Conservation (phyloP, 2,113 vertebrate genomes). For the Ophiodon elongatus region DNA sequence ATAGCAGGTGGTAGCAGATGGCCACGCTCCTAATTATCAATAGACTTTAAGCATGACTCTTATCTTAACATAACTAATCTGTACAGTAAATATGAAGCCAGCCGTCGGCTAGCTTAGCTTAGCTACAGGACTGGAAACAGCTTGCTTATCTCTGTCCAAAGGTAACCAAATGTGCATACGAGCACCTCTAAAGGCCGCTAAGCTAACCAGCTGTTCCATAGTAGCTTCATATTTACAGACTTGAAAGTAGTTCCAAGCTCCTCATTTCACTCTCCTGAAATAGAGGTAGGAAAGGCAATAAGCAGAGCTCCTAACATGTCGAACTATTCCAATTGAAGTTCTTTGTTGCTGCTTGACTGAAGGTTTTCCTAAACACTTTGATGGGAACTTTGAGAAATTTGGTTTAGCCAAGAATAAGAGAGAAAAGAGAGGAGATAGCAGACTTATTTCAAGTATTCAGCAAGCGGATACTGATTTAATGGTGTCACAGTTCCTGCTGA, state of each 20-base stretch:
- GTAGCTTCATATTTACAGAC: background rate
- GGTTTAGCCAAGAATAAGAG: background rate
- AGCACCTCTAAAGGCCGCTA: background rate
- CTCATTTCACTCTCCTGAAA: background rate
- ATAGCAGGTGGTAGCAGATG: background rate
- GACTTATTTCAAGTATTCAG: slow-evolving; percentile 20
- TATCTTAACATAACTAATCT: too few species aligned
- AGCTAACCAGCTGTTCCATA: background rate
- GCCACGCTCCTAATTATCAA: background rate
- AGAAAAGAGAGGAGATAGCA: background rate
- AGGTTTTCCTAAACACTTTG: background rate
- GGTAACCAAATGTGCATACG: background rate
- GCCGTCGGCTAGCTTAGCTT: background rate
- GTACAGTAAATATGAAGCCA: background rate
- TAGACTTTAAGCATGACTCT: background rate
- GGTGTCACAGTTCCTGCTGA: slow-evolving; percentile 17
- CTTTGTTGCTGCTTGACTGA: background rate
- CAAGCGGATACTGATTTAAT: slow-evolving; percentile 1
- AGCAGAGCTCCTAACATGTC: background rate
- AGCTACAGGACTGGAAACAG: background rate
- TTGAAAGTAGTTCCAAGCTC: background rate
- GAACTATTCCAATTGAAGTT: background rate
- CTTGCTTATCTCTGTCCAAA: background rate
- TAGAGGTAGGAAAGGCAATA: background rate
- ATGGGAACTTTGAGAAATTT: background rate